Percentiles rank a stretch among this genome's conserved stretches.
Conservation (phyloP, 2,888 invertebrate species). For the Melolontha melolontha region DNA sequence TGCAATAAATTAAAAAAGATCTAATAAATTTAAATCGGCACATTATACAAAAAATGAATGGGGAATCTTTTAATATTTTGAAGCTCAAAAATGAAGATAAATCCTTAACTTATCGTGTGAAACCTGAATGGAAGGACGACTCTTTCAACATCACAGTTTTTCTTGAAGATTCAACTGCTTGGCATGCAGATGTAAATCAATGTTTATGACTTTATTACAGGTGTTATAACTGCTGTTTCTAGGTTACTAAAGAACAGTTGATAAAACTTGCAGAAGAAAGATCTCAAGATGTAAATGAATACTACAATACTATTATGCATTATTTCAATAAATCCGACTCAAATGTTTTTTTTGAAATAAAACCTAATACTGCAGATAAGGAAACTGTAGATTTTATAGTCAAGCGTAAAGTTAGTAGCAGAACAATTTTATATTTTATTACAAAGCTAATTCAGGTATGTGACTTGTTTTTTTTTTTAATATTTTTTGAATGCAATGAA, state of each 20-base stretch:
- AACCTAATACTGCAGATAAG: background rate
- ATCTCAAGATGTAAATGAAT: conserved; percentile 44
- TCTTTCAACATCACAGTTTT: conserved; percentile 45
- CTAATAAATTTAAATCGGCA: too few relatives aligned
- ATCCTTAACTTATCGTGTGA: conserved; percentile 42
- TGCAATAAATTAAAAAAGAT: too few relatives aligned
- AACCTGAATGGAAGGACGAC: conserved; percentile 45
- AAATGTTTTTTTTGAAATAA: conserved; percentile 42
- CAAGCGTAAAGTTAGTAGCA: conserved; percentile 42
- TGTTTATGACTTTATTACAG: conserved; percentile 7
- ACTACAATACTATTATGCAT: conserved; percentile 46
- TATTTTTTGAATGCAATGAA: conserved; percentile 1
- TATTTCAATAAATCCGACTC: conserved; percentile 40
- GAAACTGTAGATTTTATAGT: conserved; percentile 46
- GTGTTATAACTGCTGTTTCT: conserved; percentile 21
- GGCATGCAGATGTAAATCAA: conserved; percentile 44
- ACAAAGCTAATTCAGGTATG: conserved; percentile 48
- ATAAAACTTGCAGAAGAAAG: conserved; percentile 46
- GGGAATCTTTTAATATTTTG: background rate
- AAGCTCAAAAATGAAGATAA: conserved; percentile 42
- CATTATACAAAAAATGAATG: too few relatives aligned
- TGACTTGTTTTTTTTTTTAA: background rate
- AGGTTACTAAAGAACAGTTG: conserved; percentile 47
- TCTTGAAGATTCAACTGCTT: conserved; percentile 39
- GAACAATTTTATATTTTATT: conserved; percentile 49